Evolutionary conservation across 2,113 vertebrate species (phyloP).

Genomic region (Scopus umbretta): DNA sequence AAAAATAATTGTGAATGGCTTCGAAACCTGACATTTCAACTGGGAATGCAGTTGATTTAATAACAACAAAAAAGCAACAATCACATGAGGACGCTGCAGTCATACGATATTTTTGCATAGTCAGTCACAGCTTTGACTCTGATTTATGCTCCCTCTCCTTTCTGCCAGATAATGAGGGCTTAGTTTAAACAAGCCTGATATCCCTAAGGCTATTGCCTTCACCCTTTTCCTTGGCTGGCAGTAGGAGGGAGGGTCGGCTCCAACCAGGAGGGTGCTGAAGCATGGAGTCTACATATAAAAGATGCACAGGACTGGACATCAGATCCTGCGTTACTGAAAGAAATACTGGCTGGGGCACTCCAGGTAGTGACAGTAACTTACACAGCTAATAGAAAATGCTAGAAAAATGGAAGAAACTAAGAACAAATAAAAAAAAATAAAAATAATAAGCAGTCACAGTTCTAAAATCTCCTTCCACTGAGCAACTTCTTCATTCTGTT

Average conservation of each 20-base stretch:
- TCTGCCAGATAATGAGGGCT: conserved; percentile 39
- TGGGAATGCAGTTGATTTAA: not conserved
- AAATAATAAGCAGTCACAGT: not conserved
- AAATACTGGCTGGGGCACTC: not conserved
- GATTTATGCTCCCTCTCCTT: conserved; percentile 3
- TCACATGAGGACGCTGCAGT: conserved; percentile 52
- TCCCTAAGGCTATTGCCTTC: not conserved
- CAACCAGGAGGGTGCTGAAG: not conserved
- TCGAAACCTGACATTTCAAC: conserved; percentile 1
- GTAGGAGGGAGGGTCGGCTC: not conserved
- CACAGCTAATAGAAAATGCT: not conserved
- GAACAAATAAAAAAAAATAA: not conserved
- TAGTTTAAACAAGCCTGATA: conserved; percentile 33
- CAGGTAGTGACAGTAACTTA: not conserved
- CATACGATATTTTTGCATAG: conserved; percentile 49
- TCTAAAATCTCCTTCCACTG: not conserved
- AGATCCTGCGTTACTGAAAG: not conserved
- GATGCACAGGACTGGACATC: not conserved
- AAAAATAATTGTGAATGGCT: conserved; percentile 5
- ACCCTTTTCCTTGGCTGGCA: not conserved
- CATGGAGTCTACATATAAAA: not conserved
- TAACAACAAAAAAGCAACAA: conserved; percentile 1
- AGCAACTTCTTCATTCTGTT: not conserved
- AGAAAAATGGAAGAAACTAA: not conserved
- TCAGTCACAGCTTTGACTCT: conserved; percentile 10